Evolutionary conservation across 2,888 invertebrate genomes (phyloP).

Genomic region (Scaptomyza caliginosa): DNA sequence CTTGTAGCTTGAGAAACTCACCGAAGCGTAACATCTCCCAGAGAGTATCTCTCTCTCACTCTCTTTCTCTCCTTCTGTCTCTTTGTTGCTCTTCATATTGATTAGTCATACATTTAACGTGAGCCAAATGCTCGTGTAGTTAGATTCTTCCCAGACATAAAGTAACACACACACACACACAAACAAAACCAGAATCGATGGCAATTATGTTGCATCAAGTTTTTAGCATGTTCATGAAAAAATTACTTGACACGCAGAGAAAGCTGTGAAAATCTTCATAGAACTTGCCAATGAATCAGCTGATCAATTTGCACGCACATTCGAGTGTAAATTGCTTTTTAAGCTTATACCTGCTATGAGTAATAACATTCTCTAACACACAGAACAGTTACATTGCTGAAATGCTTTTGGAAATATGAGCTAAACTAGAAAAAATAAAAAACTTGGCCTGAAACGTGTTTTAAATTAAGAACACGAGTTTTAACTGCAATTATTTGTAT

Average conservation of each 20-base stretch:
- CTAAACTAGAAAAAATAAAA: background rate
- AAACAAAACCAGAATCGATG: constrained; percentile 17
- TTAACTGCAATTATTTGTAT: constrained; percentile 2
- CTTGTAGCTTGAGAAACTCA: constrained; percentile 50
- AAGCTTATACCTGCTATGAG: constrained; percentile 17
- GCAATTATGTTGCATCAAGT: constrained; percentile 49
- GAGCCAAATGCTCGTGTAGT: constrained; percentile 41
- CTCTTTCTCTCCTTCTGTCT: background rate
- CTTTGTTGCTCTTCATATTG: constrained; percentile 40
- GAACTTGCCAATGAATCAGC: constrained; percentile 48
- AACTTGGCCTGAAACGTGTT: background rate
- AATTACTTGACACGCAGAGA: constrained; percentile 40
- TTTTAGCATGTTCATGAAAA: constrained; percentile 54
- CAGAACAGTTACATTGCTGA: constrained; percentile 10
- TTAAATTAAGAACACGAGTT: background rate
- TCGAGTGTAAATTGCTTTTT: constrained; percentile 18
- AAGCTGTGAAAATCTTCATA: constrained; percentile 61
- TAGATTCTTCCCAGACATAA: constrained; percentile 34
- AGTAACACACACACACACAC: constrained; percentile 8
- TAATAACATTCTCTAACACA: constrained; percentile 14
- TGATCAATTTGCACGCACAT: constrained; percentile 42
- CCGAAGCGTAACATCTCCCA: constrained; percentile 51
- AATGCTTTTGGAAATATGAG: background rate
- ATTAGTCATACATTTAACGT: constrained; percentile 62
- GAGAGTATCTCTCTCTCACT: constrained; percentile 34